Evolutionary conservation across 2,797 vertebrate species (phyloP).

Genomic region (Periparus ater): DNA sequence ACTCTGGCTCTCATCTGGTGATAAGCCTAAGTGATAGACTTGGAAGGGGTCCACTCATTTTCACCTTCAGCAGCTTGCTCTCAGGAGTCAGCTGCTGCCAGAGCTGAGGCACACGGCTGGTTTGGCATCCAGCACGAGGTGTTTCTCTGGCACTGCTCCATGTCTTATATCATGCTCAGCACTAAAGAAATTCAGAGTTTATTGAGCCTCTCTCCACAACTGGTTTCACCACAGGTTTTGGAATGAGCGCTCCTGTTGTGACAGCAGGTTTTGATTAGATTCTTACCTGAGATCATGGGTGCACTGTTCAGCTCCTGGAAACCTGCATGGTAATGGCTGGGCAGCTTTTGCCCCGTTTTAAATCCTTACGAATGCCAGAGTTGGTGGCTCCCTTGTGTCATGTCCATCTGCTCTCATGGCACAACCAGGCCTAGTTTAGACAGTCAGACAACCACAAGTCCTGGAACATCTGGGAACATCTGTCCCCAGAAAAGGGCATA

Average conservation of each 20-base stretch:
- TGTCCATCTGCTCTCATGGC: not conserved
- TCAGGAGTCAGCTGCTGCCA: not conserved
- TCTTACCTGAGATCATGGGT: not conserved
- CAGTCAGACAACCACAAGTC: not conserved
- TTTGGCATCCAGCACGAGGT: conserved; percentile 30
- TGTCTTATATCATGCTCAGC: not conserved
- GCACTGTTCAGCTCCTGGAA: not conserved
- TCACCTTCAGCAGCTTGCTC: conserved; percentile 35
- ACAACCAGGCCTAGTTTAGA: not conserved
- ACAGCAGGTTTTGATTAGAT: not conserved
- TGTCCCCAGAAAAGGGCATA: not conserved
- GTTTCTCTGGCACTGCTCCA: conserved; percentile 28
- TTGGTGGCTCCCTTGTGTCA: not conserved
- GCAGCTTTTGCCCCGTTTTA: not conserved
- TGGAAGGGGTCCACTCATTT: conserved; percentile 13
- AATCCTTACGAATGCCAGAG: not conserved
- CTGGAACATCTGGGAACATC: not conserved
- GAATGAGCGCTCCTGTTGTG: not conserved
- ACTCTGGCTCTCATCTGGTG: conserved; percentile 19
- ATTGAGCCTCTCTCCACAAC: not conserved
- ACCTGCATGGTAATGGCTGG: not conserved
- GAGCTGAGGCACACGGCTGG: conserved; percentile 3
- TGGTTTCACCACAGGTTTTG: not conserved
- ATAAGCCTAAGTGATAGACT: conserved; percentile 20
- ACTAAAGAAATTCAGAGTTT: conserved; percentile 6